These are phyloP conservation scores for Heteropelma amictum DNA, from an alignment of 2,888 invertebrate species.

Conservation along the genomic window DNA sequence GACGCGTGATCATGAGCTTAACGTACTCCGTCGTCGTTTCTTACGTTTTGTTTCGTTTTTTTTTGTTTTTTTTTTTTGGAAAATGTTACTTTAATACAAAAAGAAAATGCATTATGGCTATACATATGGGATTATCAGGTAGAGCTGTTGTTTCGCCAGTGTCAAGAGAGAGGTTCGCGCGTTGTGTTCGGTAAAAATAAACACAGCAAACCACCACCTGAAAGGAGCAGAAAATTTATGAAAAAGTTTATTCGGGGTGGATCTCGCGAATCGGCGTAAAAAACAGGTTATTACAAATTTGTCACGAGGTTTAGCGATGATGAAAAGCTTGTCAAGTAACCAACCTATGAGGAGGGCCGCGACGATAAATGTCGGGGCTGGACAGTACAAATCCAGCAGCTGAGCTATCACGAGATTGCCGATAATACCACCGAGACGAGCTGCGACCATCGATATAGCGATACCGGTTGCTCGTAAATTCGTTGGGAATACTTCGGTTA, in stretches of 20 bases:
- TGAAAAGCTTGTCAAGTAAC: no score
- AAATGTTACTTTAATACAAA: conserved; percentile 30
- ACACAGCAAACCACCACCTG: conserved; percentile 91
- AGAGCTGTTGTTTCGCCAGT: conserved; percentile 61
- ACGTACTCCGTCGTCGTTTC: no score
- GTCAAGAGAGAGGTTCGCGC: conserved; percentile 84
- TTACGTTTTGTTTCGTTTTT: background rate
- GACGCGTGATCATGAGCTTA: no score
- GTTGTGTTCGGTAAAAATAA: conserved; percentile 94
- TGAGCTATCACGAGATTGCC: conserved; percentile 94
- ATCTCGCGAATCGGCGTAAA: no score
- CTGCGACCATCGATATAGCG: conserved; percentile 93
- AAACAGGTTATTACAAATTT: no score
- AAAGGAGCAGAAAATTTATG: conserved; percentile 48
- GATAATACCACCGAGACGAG: conserved; percentile 92
- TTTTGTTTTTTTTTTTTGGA: background rate
- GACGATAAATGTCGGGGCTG: conserved; percentile 94
- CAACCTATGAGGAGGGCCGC: conserved; percentile 87
- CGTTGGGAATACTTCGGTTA: conserved; percentile 96
- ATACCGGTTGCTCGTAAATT: conserved; percentile 94
- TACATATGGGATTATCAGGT: conserved; percentile 60
- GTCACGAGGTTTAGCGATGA: no score
- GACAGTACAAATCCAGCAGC: conserved; percentile 91
- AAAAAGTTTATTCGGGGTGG: background rate
- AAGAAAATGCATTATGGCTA: conserved; percentile 62